Conservation (phyloP, 2,113 vertebrate species). For the Grammomys surdaster region DNA sequence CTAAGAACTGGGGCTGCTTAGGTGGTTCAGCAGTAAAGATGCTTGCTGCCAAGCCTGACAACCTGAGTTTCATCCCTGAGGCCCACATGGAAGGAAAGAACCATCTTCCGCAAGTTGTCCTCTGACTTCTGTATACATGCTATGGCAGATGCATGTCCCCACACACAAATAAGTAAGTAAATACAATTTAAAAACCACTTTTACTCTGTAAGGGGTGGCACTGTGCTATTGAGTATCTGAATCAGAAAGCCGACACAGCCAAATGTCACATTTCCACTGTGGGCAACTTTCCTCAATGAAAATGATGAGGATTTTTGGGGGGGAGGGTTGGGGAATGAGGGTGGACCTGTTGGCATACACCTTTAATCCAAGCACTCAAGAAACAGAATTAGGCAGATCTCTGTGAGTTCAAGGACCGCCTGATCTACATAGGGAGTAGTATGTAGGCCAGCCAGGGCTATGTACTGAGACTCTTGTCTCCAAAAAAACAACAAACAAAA, state of each 20-base stretch:
- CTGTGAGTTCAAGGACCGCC: neutral
- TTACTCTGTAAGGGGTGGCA: neutral
- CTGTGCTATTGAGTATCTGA: neutral
- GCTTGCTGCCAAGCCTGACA: neutral
- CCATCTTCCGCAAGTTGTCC: neutral
- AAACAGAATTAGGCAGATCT: neutral
- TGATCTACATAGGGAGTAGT: neutral
- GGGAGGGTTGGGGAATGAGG: no score
- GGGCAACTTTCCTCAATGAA: neutral
- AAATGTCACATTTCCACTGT: neutral
- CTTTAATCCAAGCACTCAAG: neutral
- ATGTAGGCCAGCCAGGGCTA: neutral
- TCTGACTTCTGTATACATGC: neutral
- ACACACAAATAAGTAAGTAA: neutral
- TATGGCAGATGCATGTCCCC: neutral
- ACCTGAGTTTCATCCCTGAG: neutral
- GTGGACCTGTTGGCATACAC: neutral
- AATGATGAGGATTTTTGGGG: neutral
- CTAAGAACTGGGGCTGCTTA: neutral
- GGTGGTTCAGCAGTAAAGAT: neutral
- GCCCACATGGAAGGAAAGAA: neutral
- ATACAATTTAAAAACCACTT: neutral
- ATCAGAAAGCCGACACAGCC: neutral
- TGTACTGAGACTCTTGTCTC: neutral
- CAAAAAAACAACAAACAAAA: neutral